Conservation (phyloP, 1,140 invertebrate species). For the Drosophila ironensis region DNA sequence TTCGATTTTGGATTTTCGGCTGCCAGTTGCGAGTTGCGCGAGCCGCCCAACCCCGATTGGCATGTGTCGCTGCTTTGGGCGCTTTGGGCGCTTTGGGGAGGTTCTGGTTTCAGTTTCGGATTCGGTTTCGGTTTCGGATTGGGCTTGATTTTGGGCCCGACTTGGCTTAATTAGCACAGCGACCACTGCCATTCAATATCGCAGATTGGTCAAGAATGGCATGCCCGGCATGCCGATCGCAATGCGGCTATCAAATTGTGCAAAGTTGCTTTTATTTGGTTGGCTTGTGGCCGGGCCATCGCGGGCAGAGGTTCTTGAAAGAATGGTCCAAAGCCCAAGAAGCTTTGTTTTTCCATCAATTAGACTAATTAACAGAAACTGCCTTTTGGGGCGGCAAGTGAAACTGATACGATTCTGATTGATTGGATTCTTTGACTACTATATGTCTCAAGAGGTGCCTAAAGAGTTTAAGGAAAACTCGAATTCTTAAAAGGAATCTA, state of each 20-base stretch:
- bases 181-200: slow-evolving; percentile 13
- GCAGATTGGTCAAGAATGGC: slow-evolving; percentile 6
- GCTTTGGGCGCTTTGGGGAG: slow-evolving; percentile 24
- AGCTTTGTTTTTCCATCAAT: background rate
- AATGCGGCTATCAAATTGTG: background rate
- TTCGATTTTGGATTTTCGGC: slow-evolving; percentile 47
- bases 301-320: background rate
- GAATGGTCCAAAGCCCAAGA: background rate
- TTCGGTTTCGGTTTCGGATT: background rate
- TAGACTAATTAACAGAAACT: background rate
- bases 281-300: background rate
- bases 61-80: slow-evolving; percentile 47
- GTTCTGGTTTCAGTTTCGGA: background rate
- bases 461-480: no score
- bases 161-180: slow-evolving; percentile 49
- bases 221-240: background rate
- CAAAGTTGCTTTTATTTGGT: background rate
- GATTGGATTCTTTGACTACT: no score
- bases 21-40: slow-evolving; percentile 4
- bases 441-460: no score
- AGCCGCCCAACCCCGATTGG: slow-evolving; percentile 35
- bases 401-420: no score
- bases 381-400: no score
- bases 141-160: background rate
- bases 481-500: no score